Evolutionary conservation across 1,140 invertebrate genomes (phyloP).

Genomic region (Drosophila quadrilineata): DNA sequence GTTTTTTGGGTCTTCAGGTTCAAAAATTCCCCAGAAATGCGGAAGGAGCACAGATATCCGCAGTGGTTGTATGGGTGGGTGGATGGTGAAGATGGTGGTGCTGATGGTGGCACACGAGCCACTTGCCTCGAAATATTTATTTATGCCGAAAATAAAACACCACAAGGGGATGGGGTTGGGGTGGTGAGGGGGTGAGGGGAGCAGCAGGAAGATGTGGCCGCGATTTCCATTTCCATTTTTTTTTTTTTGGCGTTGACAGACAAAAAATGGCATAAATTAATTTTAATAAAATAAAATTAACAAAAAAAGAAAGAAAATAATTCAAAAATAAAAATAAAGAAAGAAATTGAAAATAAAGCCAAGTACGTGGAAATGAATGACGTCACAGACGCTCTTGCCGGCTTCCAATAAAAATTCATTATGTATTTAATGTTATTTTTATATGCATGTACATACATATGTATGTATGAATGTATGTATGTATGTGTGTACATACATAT

Average conservation of each 20-base stretch:
- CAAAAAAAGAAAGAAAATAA: constrained; percentile 15
- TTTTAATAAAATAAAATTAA: constrained; percentile 53
- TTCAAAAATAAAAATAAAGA: constrained; percentile 12
- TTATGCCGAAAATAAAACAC: constrained; percentile 42
- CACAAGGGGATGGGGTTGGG: background rate
- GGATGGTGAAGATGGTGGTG: background rate
- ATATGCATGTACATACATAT: background rate
- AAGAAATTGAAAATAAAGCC: constrained; percentile 5
- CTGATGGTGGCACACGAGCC: constrained; percentile 22
- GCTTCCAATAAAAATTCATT: constrained; percentile 42
- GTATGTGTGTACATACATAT: no score
- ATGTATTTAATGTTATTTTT: constrained; percentile 14
- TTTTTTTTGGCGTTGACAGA: constrained; percentile 59
- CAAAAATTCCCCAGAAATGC: constrained; percentile 26
- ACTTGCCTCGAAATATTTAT: constrained; percentile 37
- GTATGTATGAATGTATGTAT: background rate
- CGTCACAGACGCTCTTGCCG: constrained; percentile 31
- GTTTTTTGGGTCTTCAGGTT: constrained; percentile 1
- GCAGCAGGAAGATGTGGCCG: constrained; percentile 22
- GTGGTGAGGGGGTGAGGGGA: no score
- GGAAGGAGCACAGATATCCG: constrained; percentile 21
- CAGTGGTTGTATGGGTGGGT: constrained; percentile 1
- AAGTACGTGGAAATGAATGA: constrained; percentile 13
- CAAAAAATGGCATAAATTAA: constrained; percentile 77
- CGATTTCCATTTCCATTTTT: no score